Percentiles rank a stretch among this genome's conserved stretches.
These are phyloP conservation scores for Miichthys miiuy DNA, from an alignment of 2,797 vertebrate species.

Conservation along the genomic window DNA sequence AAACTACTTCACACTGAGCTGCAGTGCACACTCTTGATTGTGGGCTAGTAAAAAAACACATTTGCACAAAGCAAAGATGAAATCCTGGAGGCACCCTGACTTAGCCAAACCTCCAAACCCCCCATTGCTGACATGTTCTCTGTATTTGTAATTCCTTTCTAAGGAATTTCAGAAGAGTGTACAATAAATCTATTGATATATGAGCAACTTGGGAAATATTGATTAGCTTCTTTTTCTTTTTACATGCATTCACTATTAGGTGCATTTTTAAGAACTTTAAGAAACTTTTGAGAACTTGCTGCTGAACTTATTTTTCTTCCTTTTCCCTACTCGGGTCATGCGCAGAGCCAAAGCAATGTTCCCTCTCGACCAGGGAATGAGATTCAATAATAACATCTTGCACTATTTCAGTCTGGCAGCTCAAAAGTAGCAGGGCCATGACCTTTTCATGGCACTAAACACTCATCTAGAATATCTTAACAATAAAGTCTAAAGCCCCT, in stretches of 20 bases:
- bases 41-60: not conserved
- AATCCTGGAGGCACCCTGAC: not conserved
- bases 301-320: not conserved
- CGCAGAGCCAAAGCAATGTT: not conserved
- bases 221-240: not conserved
- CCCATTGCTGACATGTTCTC: not conserved
- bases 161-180: not conserved
- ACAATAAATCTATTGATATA: not conserved
- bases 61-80: not conserved
- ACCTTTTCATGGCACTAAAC: slow-evolving; percentile 27
- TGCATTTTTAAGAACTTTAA: not conserved
- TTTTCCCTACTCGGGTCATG: not conserved
- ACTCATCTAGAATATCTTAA: slow-evolving; percentile 35
- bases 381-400: slow-evolving; percentile 7
- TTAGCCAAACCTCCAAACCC: too few relatives aligned
- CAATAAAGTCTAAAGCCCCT: slow-evolving; percentile 14
- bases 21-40: not conserved
- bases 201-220: not conserved
- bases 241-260: not conserved
- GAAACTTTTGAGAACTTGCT: not conserved
- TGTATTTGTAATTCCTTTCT: not conserved
- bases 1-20: not conserved
- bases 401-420: slow-evolving; percentile 8
- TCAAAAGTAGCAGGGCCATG: not conserved
- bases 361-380: not conserved